These are phyloP conservation scores for Toxotes chatareus DNA, from an alignment of 2,113 vertebrate species.

Conservation along the genomic window DNA sequence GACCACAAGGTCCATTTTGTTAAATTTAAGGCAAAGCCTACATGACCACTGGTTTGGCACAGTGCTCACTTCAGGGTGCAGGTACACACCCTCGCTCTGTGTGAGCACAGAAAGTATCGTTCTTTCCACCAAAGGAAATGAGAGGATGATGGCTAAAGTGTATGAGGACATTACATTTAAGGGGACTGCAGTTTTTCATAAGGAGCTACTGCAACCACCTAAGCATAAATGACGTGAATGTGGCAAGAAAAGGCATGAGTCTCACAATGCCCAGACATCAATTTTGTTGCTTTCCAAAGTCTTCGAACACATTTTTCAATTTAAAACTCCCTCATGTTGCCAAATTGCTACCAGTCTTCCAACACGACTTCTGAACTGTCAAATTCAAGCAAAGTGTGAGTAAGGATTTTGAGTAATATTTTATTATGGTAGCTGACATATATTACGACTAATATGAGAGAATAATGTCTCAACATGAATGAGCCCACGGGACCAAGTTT, in stretches of 20 bases:
- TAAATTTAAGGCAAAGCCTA: slow-evolving; percentile 56
- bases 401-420: slow-evolving; percentile 17
- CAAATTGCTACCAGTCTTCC: slow-evolving; percentile 28
- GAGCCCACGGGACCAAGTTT: slow-evolving; percentile 33
- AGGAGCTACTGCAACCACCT: slow-evolving; percentile 36
- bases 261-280: slow-evolving; percentile 34
- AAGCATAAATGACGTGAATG: slow-evolving; percentile 54
- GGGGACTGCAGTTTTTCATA: slow-evolving; percentile 66
- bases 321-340: slow-evolving; percentile 18
- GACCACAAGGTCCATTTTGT: slow-evolving; percentile 59
- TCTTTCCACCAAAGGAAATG: slow-evolving; percentile 82
- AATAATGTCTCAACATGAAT: slow-evolving; percentile 47
- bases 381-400: slow-evolving; percentile 38
- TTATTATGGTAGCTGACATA: slow-evolving; percentile 58
- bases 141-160: slow-evolving; percentile 73
- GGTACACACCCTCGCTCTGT: slow-evolving; percentile 63
- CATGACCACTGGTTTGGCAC: slow-evolving; percentile 62
- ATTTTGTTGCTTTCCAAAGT: slow-evolving; percentile 33
- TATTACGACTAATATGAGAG: slow-evolving; percentile 39
- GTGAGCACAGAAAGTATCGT: slow-evolving; percentile 62
- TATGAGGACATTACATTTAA: slow-evolving; percentile 66
- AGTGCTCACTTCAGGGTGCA: slow-evolving; percentile 43
- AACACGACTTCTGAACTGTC: slow-evolving; percentile 40
- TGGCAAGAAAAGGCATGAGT: slow-evolving; percentile 46
- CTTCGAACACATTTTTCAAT: slow-evolving; percentile 16